These are phyloP conservation scores for Euplexia lucipara DNA, from an alignment of 2,888 invertebrate species.

Conservation along the genomic window DNA sequence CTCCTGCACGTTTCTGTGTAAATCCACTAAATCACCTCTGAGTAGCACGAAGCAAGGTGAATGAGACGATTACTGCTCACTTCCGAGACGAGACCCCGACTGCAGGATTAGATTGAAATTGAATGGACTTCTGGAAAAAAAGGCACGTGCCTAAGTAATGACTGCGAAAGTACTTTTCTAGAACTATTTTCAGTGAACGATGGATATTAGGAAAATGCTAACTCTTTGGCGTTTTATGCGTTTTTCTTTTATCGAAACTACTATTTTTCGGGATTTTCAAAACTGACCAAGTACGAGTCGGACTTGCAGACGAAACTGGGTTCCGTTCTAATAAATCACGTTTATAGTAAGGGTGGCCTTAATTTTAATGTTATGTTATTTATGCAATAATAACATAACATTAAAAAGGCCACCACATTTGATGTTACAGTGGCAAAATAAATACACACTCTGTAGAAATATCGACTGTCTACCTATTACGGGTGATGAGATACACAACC, in stretches of 20 bases:
- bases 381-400: too few relatives aligned
- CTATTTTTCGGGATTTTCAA: too few relatives aligned
- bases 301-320: too few relatives aligned
- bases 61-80: constrained; percentile 78
- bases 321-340: too few relatives aligned
- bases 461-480: too few relatives aligned
- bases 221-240: constrained; percentile 2
- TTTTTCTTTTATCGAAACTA: constrained; percentile 7
- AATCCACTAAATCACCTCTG: constrained; percentile 67
- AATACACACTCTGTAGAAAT: too few relatives aligned
- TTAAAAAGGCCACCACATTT: too few relatives aligned
- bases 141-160: constrained; percentile 33
- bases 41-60: constrained; percentile 68
- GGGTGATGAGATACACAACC: too few relatives aligned
- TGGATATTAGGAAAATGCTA: constrained; percentile 37
- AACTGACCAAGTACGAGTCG: too few relatives aligned
- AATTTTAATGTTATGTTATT: too few relatives aligned
- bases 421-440: too few relatives aligned
- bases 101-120: constrained; percentile 83
- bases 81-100: constrained; percentile 72
- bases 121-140: constrained; percentile 73
- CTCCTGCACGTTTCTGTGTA: constrained; percentile 70
- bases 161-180: constrained; percentile 30
- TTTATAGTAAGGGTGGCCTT: too few relatives aligned
- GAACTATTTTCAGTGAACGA: constrained; percentile 44